Evolutionary conservation across 2,797 vertebrate species (phyloP).

Genomic region (Petrocephalus schoutedeni): DNA sequence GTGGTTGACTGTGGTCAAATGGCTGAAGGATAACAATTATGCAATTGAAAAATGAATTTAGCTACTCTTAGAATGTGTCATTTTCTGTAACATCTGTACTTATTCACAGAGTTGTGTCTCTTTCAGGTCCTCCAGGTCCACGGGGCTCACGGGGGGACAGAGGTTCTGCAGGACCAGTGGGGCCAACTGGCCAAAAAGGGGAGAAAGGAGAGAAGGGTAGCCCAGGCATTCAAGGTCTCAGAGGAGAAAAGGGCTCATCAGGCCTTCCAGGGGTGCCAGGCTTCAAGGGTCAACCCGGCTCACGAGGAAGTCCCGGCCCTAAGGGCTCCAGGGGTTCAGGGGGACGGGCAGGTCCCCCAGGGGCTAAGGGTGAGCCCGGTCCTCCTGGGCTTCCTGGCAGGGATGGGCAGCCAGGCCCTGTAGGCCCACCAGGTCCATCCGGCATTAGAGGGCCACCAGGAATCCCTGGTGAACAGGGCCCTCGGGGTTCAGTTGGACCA

Average conservation of each 20-base stretch:
- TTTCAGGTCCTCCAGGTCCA: constrained; percentile 85
- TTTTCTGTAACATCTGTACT: not conserved
- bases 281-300: constrained; percentile 77
- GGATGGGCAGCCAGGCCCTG: constrained; percentile 76
- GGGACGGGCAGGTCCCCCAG: constrained; percentile 80
- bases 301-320: constrained; percentile 75
- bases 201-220: constrained; percentile 84
- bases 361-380: constrained; percentile 81
- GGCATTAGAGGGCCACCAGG: constrained; percentile 79
- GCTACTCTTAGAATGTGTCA: not conserved
- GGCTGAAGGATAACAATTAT: not conserved
- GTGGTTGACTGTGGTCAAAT: not conserved
- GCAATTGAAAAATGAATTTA: not conserved
- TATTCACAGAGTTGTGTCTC: not conserved
- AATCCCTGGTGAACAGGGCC: constrained; percentile 75
- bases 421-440: constrained; percentile 76
- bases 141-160: constrained; percentile 87
- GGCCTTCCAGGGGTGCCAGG: constrained; percentile 77
- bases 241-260: constrained; percentile 75
- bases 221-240: constrained; percentile 70
- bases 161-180: constrained; percentile 74
- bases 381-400: constrained; percentile 75
- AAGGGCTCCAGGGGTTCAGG: constrained; percentile 89
- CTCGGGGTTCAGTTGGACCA: constrained; percentile 74
- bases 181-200: constrained; percentile 78